Evolutionary conservation across 2,797 vertebrate species (phyloP), one percentile per base, ranked within the genome.

Genomic region (Aselliscus stoliczkanus): DNA sequence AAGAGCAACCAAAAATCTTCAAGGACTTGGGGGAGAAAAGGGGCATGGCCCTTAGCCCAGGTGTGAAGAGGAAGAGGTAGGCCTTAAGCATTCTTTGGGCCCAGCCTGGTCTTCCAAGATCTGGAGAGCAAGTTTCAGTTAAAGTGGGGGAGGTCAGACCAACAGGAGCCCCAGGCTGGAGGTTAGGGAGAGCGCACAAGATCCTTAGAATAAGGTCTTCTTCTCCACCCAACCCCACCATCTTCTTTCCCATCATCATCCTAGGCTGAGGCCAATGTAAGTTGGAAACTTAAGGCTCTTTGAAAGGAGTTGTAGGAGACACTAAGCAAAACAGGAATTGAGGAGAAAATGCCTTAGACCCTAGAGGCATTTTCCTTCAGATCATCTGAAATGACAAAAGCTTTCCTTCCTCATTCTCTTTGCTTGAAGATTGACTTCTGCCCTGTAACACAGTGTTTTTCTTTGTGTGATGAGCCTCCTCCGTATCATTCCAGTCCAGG

Each of bases 401-500:
- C 31, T 52, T 56, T 60, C 8, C 50, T 93, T 81, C 62, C 37
- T 39, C 42, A 34, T 65, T 75, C 34, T 70, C 52, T 75, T 31
- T 39, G 50, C 79, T 65, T 70, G 39, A 27, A 83, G 75, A 23
- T 65, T 60, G 50, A 67, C 42, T n/a, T 72, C 75, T 92, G 39
- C 80, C 83, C 58, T 50, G 15, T 13, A 52, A 15, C 52, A 50
- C 47, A 58, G 64, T 93, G 79, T 62, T 70, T 95, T 83, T 54
- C 88, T 84, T 60, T 52, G 54, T 84, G 47, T 67, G 75, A 77
- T 91, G 86, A 90, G 50, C 95, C 69, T 91, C 91, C 82, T 64
- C 70, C 39, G 0, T 34, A 62, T 60, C 64, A 17, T 47, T 96
- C 62, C 70, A 56, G 79, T 91, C 69, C 79, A 91, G 34, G 88